Evolutionary conservation across 2,113 vertebrate genomes (phyloP), one percentile per base, ranked within the genome.

Genomic region (Cricetomys ansorgei): DNA sequence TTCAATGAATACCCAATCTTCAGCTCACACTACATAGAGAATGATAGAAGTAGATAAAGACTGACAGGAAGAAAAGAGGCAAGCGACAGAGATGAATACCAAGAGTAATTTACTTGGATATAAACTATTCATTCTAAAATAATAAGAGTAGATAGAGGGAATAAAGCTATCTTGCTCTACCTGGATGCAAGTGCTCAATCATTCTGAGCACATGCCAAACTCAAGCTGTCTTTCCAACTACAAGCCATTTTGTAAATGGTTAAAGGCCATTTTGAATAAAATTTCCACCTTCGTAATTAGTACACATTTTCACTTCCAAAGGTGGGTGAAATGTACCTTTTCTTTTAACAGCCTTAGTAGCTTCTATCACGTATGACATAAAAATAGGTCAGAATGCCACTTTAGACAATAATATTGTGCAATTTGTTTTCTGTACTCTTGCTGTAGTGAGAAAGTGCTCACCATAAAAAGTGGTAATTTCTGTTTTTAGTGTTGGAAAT

Each of bases 41-140:
- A 65, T 89, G 57, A 96, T 34, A 72, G 62, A 96, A 91, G 86
- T 17, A 83, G 55, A 96, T 96, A 70, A 96, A 91, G 89, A 97
- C 19, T 95, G 94, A 88, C 72, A 91, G 76, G 85, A n/a, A 91
- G 45, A 86, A 84, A 93, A 69, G 17, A 3, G 45, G 23, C 81
- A 69, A 88, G 64, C 59, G 81, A 89, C 88, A 91, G 79, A 94
- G 91, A 87, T 65, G 79, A 91, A 97, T 73, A 83, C 48, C 1
- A 45, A 88, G 43, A 34, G 89, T 96, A 91, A 98, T 92, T 92
- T 92, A 89, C 72, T 95, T 94, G 81, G 67, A 83, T 96, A 96
- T 92, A 96, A 95, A 96, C 75, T 92, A 91, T 87, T 94, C 72
- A 92, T 90, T 96, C 53, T 57, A 85, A 95, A 95, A 91, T 86